A percentile compares a stretch with the other conserved stretches of the same genome.
These are phyloP conservation scores for Caenorhabditis sinica DNA, from an alignment of 2,888 invertebrate genomes.

Conservation along the genomic window DNA sequence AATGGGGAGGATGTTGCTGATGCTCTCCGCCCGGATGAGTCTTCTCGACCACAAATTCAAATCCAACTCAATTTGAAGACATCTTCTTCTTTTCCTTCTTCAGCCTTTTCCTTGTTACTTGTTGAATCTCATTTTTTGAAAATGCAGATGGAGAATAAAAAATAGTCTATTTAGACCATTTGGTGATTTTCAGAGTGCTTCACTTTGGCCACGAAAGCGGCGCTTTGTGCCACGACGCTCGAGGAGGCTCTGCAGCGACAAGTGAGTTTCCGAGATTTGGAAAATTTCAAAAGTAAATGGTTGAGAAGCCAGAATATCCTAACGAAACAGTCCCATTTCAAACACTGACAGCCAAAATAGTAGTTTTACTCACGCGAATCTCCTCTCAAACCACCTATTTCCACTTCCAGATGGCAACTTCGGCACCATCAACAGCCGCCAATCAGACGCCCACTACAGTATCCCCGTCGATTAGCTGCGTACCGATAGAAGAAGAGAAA, in stretches of 20 bases:
- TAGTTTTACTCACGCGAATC: too few species aligned
- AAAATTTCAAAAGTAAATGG: not conserved
- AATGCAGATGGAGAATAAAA: not conserved
- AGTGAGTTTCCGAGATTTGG: conserved; percentile 15
- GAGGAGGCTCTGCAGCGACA: conserved; percentile 79
- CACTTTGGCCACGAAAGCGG: conserved; percentile 82
- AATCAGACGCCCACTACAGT: conserved; percentile 59
- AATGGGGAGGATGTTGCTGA: not conserved
- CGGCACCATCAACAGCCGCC: conserved; percentile 62
- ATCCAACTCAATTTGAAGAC: conserved; percentile 58
- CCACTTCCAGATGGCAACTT: conserved; percentile 60
- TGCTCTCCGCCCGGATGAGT: conserved; percentile 30
- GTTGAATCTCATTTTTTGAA: not conserved
- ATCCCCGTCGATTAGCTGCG: conserved; percentile 66
- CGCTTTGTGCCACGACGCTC: conserved; percentile 77
- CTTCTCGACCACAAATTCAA: conserved; percentile 48
- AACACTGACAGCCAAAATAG: too few species aligned
- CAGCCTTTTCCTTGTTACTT: not conserved
- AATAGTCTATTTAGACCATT: not conserved
- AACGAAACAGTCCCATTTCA: too few species aligned
- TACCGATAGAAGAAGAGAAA: conserved; percentile 61
- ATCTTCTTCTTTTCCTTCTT: conserved; percentile 18
- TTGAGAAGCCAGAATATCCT: too few species aligned
- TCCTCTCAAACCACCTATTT: not conserved
- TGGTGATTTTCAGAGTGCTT: conserved; percentile 79